A percentile compares a stretch with the other conserved stretches of the same genome.
Conservation (phyloP, 2,888 invertebrate genomes). For the Stegana nigrithorax region DNA sequence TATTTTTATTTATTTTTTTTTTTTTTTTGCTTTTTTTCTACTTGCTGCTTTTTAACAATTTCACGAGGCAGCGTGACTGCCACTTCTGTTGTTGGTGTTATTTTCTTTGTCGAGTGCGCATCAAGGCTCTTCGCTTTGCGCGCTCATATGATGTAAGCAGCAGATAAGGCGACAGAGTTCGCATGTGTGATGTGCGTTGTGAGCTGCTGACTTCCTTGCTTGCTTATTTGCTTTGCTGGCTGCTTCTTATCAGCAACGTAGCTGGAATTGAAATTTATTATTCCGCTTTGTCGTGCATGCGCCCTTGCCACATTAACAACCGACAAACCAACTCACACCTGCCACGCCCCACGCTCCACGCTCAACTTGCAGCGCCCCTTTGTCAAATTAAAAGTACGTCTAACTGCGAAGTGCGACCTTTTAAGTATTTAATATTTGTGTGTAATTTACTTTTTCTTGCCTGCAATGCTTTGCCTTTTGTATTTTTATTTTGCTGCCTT, state of each 20-base stretch:
- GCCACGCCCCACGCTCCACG: slow-evolving; percentile 43
- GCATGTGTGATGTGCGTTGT: not conserved
- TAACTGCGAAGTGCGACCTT: slow-evolving; percentile 4
- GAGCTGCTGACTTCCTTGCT: not conserved
- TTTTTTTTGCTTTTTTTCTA: not conserved
- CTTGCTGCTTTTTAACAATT: not conserved
- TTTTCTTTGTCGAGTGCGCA: not conserved
- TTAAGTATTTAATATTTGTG: slow-evolving; percentile 37
- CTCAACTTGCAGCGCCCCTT: not conserved
- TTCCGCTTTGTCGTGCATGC: slow-evolving; percentile 59
- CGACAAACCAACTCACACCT: slow-evolving; percentile 14
- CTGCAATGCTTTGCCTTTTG: slow-evolving; percentile 12
- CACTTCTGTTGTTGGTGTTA: slow-evolving; percentile 6
- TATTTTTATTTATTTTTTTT: slow-evolving; percentile 18
- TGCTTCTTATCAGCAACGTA: not conserved
- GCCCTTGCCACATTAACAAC: not conserved
- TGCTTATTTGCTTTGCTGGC: not conserved
- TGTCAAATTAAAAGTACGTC: slow-evolving; percentile 32
- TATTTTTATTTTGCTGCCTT: slow-evolving; percentile 19
- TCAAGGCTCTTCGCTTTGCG: too few species aligned
- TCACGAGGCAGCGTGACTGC: not conserved
- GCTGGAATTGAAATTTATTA: slow-evolving; percentile 59
- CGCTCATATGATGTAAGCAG: too few species aligned
- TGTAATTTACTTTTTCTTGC: not conserved
- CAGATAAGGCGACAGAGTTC: not conserved